Evolutionary conservation across 2,797 vertebrate genomes (phyloP).

Genomic region (Acestrorhynchus altus): DNA sequence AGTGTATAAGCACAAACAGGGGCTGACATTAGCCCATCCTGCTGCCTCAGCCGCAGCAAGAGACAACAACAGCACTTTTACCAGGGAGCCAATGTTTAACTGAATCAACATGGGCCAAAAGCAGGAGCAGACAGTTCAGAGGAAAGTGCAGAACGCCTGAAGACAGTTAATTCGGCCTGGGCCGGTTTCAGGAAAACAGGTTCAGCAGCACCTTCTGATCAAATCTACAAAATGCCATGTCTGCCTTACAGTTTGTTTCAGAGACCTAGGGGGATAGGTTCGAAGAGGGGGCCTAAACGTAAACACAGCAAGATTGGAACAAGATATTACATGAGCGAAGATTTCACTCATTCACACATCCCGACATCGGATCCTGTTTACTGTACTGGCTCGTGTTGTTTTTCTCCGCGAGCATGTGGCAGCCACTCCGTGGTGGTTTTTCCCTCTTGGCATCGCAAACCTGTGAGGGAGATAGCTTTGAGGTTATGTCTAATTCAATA

Average conservation of each 20-base stretch:
- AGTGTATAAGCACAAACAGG: slow-evolving; percentile 34
- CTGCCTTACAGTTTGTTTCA: slow-evolving; percentile 29
- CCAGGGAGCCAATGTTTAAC: slow-evolving; percentile 55
- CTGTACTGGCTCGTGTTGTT: slow-evolving; percentile 7
- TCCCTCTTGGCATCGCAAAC: background rate
- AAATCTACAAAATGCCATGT: background rate
- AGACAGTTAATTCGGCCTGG: slow-evolving; percentile 33
- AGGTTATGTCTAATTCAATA: slow-evolving; percentile 34
- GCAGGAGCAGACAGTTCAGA: slow-evolving; percentile 35
- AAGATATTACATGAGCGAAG: slow-evolving; percentile 3
- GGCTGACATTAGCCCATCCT: slow-evolving; percentile 44
- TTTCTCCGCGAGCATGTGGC: slow-evolving; percentile 2
- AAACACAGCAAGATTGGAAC: slow-evolving; percentile 19
- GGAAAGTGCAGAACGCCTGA: slow-evolving; percentile 18
- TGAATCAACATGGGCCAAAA: slow-evolving; percentile 36
- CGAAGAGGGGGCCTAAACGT: background rate
- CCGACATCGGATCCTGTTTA: slow-evolving; percentile 28
- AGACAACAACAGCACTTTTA: slow-evolving; percentile 45
- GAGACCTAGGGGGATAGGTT: no score
- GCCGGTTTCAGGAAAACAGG: slow-evolving; percentile 26
- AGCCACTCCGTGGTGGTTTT: slow-evolving; percentile 1
- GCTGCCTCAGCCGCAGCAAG: slow-evolving; percentile 39
- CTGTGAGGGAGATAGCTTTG: slow-evolving; percentile 16
- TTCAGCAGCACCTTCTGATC: slow-evolving; percentile 16
- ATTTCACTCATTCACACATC: slow-evolving; percentile 21